These are phyloP conservation scores for Molorchus minor DNA, from an alignment of 2,888 invertebrate species.

Conservation along the genomic window DNA sequence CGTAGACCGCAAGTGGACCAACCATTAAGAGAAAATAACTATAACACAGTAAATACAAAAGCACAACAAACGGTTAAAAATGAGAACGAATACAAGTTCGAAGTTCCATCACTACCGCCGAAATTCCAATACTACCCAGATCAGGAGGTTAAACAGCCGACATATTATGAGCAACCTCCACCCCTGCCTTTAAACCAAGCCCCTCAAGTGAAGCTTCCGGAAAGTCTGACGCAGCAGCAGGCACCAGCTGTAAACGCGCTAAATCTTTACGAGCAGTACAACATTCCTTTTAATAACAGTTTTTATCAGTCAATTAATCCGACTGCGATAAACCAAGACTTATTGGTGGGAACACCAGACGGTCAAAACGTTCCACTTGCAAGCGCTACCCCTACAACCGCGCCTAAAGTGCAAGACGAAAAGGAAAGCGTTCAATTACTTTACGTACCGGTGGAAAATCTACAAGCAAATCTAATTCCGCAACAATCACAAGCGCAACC, in stretches of 20 bases:
- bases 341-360: constrained; percentile 40
- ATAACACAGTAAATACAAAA: constrained; percentile 39
- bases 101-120: constrained; percentile 44
- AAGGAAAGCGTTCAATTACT: constrained; percentile 78
- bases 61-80: constrained; percentile 30
- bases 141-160: constrained; percentile 33
- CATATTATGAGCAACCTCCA: constrained; percentile 38
- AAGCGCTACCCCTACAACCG: constrained; percentile 12
- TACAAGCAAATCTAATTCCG: constrained; percentile 63
- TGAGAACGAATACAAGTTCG: constrained; percentile 50
- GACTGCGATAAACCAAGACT: constrained; percentile 43
- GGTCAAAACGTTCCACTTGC: neutral
- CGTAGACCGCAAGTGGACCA: constrained; percentile 50
- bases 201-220: constrained; percentile 20
- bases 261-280: constrained; percentile 46
- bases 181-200: constrained; percentile 26
- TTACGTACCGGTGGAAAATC: constrained; percentile 79
- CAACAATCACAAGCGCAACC: constrained; percentile 57
- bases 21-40: constrained; percentile 59
- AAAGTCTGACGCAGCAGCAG: constrained; percentile 17
- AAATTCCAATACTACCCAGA: constrained; percentile 34
- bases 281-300: constrained; percentile 41
- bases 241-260: constrained; percentile 43
- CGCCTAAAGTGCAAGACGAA: constrained; percentile 36
- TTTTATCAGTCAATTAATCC: constrained; percentile 46